Conservation (phyloP, 2,797 vertebrate species). For the Holocentrus rufus region DNA sequence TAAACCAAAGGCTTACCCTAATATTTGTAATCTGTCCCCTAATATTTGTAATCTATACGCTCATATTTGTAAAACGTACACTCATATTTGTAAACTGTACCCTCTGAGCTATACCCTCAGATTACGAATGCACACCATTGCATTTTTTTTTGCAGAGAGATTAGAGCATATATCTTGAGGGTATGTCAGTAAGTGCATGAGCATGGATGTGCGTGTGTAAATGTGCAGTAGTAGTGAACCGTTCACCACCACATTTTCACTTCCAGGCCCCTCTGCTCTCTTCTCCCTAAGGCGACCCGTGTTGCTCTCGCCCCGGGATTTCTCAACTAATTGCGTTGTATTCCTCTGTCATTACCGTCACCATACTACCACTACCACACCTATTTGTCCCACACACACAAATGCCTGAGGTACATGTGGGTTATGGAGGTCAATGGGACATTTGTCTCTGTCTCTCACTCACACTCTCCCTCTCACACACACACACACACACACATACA, state of each 20-base stretch:
- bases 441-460: slow-evolving; percentile 50
- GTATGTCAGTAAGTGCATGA: too few relatives aligned
- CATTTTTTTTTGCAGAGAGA: too few relatives aligned
- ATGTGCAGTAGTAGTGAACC: not conserved
- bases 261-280: too few relatives aligned
- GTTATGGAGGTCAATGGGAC: slow-evolving; percentile 41
- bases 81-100: too few relatives aligned
- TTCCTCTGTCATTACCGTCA: not conserved
- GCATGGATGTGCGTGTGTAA: too few relatives aligned
- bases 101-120: too few relatives aligned
- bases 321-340: slow-evolving; percentile 3
- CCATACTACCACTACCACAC: not conserved
- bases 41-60: too few relatives aligned
- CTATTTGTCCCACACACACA: not conserved
- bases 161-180: too few relatives aligned
- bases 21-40: too few relatives aligned
- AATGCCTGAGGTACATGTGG: slow-evolving; percentile 4
- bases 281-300: not conserved
- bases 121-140: too few relatives aligned
- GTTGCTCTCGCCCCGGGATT: not conserved
- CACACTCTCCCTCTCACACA: slow-evolving; percentile 4
- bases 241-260: not conserved
- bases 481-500: not conserved
- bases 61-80: too few relatives aligned
- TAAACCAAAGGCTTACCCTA: too few relatives aligned